Conservation (phyloP, 2,113 vertebrate genomes). For the Aleadryas rufinucha region DNA sequence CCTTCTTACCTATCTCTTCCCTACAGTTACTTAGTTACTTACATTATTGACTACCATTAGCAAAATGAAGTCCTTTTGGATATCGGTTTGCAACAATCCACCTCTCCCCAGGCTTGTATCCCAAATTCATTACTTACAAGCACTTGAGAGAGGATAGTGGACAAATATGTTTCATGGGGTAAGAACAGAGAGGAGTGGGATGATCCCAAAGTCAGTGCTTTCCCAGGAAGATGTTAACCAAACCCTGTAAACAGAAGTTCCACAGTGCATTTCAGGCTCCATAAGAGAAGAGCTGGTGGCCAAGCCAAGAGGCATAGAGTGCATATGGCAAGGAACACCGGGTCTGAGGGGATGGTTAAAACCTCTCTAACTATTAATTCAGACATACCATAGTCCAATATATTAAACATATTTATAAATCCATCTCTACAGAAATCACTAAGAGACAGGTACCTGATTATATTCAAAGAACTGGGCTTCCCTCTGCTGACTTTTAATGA, state of each 20-base stretch:
- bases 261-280: neutral
- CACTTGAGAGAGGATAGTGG: neutral
- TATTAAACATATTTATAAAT: neutral
- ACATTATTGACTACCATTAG: neutral
- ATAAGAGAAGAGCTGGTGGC: neutral
- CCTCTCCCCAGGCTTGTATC: neutral
- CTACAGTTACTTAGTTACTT: neutral
- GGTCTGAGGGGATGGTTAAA: neutral
- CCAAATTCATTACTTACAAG: neutral
- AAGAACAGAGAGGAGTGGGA: neutral
- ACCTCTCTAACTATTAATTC: neutral
- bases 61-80: neutral
- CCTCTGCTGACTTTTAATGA: neutral
- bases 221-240: neutral
- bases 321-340: neutral
- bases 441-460: neutral
- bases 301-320: neutral
- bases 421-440: neutral
- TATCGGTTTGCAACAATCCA: neutral
- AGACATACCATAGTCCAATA: neutral
- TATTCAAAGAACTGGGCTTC: neutral
- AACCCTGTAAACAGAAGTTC: neutral
- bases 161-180: neutral
- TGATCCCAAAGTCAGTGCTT: neutral
- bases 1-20: neutral